Base-by-base conservation (phyloP, 1,140 invertebrate genomes). In the Plodia interpunctella region DNA sequence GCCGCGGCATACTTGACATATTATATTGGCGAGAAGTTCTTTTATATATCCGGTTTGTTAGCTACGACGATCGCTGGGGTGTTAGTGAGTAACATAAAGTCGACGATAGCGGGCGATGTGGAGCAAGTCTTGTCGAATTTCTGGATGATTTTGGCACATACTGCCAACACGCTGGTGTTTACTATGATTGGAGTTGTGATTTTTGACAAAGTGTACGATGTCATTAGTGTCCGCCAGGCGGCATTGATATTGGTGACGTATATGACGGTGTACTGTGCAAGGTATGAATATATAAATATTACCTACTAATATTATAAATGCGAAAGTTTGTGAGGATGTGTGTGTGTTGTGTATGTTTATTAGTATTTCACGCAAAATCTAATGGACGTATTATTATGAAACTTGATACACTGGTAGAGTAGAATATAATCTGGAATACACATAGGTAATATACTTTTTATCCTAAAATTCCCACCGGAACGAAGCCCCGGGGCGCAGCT, bases 161-260 rank as follows among this genome's bases (percentile, higher is more conserved):
- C 72, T 1, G 78, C 79, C 0, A 85, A 87, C 50, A 87, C 79
- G 0, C 54, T 88, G 9, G 62, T 87, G 5, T 88, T 88, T 25
- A 79, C 83, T 0, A 86, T 88, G 69, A 76, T 83, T 0, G 86
- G 86, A 0, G 83, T 87, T 6, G 82, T 87, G 17, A 83, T 88
- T 19, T 87, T 88, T 57, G 83, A 88, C 54, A 83, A 70, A 57
- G 59, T 83, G 2, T 77, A 78, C 30, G 74, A 78, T 18, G 73
- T 84, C 9, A 73, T 85, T 11, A 80, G 64, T 18, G 77, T 83
- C 5, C 60, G 76, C 5, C 83, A 87, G 61, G 65, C 85, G 5
- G 72, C 83, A 19, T 52, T 88, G 57, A 65, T 85, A 5, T 84
- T 88, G 58, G 85, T 88, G 17, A 85, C 85, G 5, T 88, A 87